phyloP scores from a whole-genome alignment of 1,140 invertebrate species.

The Ceratoteleas bidentatus region DNA sequence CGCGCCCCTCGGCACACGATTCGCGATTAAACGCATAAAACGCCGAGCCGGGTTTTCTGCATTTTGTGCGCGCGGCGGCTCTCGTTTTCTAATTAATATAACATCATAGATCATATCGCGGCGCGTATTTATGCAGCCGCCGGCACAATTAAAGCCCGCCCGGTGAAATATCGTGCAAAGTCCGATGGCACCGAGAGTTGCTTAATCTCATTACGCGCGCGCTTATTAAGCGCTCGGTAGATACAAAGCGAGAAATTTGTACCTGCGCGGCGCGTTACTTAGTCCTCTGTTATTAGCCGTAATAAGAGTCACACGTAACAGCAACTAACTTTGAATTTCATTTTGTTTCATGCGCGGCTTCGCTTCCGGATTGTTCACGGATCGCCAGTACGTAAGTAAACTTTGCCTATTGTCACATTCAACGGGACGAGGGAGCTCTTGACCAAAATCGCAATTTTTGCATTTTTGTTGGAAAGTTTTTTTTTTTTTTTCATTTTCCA shows the following conservation, averaged over 20 bases:
- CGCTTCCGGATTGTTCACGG: constrained; percentile 38
- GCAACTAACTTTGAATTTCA: constrained; percentile 65
- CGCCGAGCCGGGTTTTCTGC: constrained; percentile 30
- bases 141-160: constrained; percentile 63
- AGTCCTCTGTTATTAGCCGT: constrained; percentile 61
- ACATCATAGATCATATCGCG: constrained; percentile 55
- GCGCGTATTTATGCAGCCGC: constrained; percentile 58
- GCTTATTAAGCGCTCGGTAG: constrained; percentile 64
- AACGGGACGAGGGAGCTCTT: constrained; percentile 1
- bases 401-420: constrained; percentile 44
- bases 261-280: constrained; percentile 56
- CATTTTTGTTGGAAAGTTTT: constrained; percentile 3
- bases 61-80: constrained; percentile 38
- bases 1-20: constrained; percentile 3
- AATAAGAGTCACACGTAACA: constrained; percentile 64
- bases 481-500: too few species aligned
- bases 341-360: constrained; percentile 67
- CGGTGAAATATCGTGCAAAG: constrained; percentile 64
- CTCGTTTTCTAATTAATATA: constrained; percentile 63
- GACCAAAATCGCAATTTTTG: background rate
- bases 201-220: constrained; percentile 65
- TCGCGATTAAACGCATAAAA: constrained; percentile 55
- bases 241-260: constrained; percentile 67
- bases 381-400: constrained; percentile 69
- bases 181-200: constrained; percentile 65